These are phyloP conservation scores for Thryonomys swinderianus DNA, from an alignment of 2,113 vertebrate genomes.

Conservation along the genomic window DNA sequence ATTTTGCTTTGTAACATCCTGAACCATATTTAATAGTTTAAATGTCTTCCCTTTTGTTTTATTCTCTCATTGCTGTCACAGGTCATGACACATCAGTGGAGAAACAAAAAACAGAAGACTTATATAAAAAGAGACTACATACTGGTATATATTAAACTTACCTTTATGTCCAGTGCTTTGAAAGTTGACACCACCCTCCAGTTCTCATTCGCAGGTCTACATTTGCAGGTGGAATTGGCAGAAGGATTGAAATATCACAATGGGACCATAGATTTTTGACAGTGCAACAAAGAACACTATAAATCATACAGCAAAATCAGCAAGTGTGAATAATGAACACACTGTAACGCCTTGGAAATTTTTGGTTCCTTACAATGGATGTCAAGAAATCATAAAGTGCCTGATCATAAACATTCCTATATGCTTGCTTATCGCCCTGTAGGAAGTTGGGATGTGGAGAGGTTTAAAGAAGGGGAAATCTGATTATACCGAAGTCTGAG, in stretches of 20 bases:
- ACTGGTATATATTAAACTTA: not conserved
- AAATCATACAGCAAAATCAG: not conserved
- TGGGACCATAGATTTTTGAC: not conserved
- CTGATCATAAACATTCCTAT: not conserved
- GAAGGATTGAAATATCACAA: not conserved
- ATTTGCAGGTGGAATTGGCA: not conserved
- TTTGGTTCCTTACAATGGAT: not conserved
- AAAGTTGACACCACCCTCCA: not conserved
- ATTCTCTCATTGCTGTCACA: not conserved
- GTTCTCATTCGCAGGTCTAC: not conserved
- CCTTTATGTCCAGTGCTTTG: not conserved
- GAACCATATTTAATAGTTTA: not conserved
- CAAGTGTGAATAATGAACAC: not conserved
- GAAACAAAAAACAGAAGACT: not conserved
- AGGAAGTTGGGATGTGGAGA: not conserved
- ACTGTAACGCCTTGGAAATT: not conserved
- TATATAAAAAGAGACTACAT: not conserved
- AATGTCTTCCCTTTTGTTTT: not conserved
- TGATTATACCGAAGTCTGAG: not conserved
- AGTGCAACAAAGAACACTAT: not conserved
- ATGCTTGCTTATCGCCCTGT: not conserved
- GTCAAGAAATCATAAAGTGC: not conserved
- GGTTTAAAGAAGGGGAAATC: not conserved
- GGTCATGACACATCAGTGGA: not conserved
- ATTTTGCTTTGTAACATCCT: not conserved